phyloP scores from a whole-genome alignment of 2,113 vertebrate species.

The Spheniscus mendiculus region DNA sequence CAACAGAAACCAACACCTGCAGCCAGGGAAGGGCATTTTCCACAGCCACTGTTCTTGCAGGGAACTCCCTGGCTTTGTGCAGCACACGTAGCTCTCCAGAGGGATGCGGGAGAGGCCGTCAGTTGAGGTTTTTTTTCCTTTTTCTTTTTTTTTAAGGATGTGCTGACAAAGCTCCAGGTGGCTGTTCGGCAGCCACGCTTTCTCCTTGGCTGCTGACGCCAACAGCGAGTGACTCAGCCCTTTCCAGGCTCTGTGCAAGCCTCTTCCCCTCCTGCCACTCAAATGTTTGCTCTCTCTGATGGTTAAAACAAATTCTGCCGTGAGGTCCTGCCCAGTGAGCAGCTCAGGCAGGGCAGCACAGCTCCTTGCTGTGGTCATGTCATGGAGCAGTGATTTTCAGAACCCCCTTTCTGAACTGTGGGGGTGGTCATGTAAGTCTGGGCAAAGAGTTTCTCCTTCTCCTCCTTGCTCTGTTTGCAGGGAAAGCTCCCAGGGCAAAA shows the following conservation, averaged over 20 bases:
- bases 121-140: rapidly evolving
- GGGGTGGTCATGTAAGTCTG: neutral
- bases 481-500: neutral
- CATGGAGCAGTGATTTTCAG: neutral
- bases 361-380: neutral
- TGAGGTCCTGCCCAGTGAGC: neutral
- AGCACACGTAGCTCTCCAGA: neutral
- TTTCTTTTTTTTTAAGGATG: neutral
- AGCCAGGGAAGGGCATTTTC: conserved; percentile 13
- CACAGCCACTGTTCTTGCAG: neutral
- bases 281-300: neutral
- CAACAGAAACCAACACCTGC: conserved; percentile 24
- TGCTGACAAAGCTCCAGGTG: conserved; percentile 31
- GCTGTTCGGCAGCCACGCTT: neutral
- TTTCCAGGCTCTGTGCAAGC: neutral
- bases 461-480: neutral
- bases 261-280: neutral
- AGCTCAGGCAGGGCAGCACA: neutral
- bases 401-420: neutral
- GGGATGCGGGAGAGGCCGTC: neutral
- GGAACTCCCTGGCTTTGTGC: neutral
- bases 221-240: conserved; percentile 31
- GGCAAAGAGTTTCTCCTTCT: neutral
- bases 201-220: neutral
- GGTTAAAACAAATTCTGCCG: neutral